Evolutionary conservation across 2,888 invertebrate species (phyloP).

Genomic region (Pheosia tremula): DNA sequence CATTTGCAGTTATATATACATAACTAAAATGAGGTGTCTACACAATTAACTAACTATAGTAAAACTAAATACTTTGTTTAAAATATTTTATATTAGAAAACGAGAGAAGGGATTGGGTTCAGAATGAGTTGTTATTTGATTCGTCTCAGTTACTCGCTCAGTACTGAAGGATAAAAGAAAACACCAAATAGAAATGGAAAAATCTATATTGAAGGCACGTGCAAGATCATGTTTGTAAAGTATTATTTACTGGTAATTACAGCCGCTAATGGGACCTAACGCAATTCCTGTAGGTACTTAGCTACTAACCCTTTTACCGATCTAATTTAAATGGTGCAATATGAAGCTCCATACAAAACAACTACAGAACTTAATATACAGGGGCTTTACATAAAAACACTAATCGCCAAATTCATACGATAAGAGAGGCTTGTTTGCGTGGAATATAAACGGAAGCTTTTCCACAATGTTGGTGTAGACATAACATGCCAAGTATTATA

Average conservation of each 20-base stretch:
- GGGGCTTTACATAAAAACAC: too few species aligned
- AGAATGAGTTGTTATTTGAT: slow-evolving; percentile 15
- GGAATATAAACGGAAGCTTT: too few species aligned
- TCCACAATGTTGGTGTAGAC: too few species aligned
- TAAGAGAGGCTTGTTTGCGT: too few species aligned
- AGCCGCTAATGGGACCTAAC: not conserved
- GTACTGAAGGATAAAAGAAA: not conserved
- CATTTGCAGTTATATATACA: not conserved
- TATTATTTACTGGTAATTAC: too few species aligned
- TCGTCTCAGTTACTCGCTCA: slow-evolving; percentile 18
- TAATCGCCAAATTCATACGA: too few species aligned
- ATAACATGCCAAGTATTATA: too few species aligned
- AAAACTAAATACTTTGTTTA: not conserved
- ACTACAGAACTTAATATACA: too few species aligned
- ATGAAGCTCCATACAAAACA: too few species aligned
- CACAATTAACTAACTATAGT: not conserved
- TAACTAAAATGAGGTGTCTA: not conserved
- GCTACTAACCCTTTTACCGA: not conserved
- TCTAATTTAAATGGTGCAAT: too few species aligned
- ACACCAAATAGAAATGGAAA: not conserved
- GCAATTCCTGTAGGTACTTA: not conserved
- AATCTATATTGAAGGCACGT: slow-evolving; percentile 1
- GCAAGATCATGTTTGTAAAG: not conserved
- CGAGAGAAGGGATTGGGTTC: too few species aligned
- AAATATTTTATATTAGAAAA: not conserved